Conservation (phyloP, 1,140 invertebrate genomes). For the Teleogryllus occipitalis region DNA sequence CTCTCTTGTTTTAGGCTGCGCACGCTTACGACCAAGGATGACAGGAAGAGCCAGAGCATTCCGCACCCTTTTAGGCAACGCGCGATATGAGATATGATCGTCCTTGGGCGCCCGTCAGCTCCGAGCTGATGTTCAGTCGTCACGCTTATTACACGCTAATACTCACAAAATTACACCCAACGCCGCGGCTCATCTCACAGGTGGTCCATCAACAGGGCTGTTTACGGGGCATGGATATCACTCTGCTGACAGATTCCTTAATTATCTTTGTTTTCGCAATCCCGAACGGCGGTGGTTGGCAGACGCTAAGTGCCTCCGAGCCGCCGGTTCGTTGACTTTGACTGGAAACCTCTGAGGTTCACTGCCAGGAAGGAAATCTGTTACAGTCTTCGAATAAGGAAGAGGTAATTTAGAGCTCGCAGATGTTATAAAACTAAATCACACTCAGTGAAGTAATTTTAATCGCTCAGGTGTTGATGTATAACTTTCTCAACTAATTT, state of each 20-base stretch:
- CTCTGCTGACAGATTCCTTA: neutral
- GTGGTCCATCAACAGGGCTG: neutral
- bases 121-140: neutral
- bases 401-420: too few species aligned
- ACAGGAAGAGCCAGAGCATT: neutral
- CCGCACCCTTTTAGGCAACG: neutral
- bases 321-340: too few species aligned
- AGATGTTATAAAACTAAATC: too few species aligned
- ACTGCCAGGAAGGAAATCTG: too few species aligned
- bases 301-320: too few species aligned
- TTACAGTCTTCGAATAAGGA: too few species aligned
- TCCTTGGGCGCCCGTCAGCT: neutral
- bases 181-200: neutral
- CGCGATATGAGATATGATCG: neutral
- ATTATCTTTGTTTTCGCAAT: slow-evolving; percentile 1
- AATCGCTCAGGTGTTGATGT: too few species aligned
- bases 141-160: neutral
- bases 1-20: neutral
- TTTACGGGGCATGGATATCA: neutral
- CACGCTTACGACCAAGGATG: neutral
- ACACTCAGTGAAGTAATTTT: too few species aligned
- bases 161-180: neutral
- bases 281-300: neutral
- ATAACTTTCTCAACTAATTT: too few species aligned
- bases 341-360: too few species aligned